A percentile compares a stretch with the other conserved stretches of the same genome.
Evolutionary conservation across 2,113 vertebrate species (phyloP).

Genomic region (Genyomyrus donnyi): DNA sequence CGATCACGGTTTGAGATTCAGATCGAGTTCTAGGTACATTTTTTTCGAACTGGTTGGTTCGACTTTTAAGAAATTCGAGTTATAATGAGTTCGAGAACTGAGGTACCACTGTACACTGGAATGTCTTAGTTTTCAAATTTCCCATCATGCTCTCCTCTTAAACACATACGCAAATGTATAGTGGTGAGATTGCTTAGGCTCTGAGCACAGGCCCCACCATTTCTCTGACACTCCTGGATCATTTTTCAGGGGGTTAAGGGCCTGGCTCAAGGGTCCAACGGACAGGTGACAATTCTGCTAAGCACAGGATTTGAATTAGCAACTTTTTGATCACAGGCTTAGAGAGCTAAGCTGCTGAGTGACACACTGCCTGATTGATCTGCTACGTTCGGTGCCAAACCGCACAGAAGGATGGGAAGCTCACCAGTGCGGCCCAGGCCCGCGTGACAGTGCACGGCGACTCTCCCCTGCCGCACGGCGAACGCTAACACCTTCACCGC

Average conservation of each 20-base stretch:
- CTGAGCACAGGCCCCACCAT: background rate
- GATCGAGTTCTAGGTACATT: too few relatives aligned
- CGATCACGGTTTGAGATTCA: too few relatives aligned
- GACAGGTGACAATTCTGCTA: background rate
- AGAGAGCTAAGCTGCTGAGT: background rate
- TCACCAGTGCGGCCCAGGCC: slow-evolving; percentile 68
- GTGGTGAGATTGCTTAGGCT: background rate
- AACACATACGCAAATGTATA: background rate
- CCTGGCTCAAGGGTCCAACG: background rate
- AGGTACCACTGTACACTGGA: background rate
- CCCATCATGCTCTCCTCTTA: background rate
- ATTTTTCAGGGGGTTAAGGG: background rate
- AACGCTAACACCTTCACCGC: slow-evolving; percentile 69
- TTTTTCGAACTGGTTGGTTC: too few relatives aligned
- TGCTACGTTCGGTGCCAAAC: background rate
- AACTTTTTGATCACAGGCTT: background rate
- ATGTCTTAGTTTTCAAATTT: background rate
- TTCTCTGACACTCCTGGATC: background rate
- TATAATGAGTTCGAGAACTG: too few relatives aligned
- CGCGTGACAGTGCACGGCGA: slow-evolving; percentile 71
- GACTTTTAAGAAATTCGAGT: too few relatives aligned
- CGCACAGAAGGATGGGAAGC: background rate
- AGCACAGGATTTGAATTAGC: background rate
- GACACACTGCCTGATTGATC: background rate
- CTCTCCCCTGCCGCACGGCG: slow-evolving; percentile 60